Base-by-base conservation (phyloP, 1,140 invertebrate genomes). In the Lepidurus couesii region DNA sequence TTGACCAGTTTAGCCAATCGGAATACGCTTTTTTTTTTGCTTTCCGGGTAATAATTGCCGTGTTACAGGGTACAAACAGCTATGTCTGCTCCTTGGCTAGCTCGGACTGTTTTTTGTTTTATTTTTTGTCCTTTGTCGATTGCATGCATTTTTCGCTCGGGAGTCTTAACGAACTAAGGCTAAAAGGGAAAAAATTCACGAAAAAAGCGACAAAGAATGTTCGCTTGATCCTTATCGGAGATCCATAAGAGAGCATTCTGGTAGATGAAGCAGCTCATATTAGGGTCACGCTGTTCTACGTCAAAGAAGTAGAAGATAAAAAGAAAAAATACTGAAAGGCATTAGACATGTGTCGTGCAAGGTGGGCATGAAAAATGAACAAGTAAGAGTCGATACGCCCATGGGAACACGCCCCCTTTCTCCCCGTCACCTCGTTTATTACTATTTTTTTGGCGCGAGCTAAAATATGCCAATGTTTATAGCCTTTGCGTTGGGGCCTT, bases 261-360 rank as follows among this genome's bases (percentile, higher is more conserved):
- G 53, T 65, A 65, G 53, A 65, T 16, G 53, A 65, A 21, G 16
- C 53, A 21, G 16, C 53, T 16, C 53, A 21, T 65, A 65, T 65
- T 65, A 65, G 21, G 53, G 53, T 65, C 53, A 16, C 53, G 53
- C 13, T 65, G 16, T 16, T 65, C 21, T 65, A n/a, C 13, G 13
- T 13, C 53, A 13, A 7, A 65, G 6, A 65, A 9, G 21, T n/a
- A 7, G n/a, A 65, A 65, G 21, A 16, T 9, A 65, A 21, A 65
- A 65, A 53, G 7, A 7, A 13, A 65, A 65, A 16, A 65, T n/a
- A 16, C 45, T 47, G 16, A 16, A 65, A 65, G 53, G 53, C n/a
- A 47, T n/a, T 65, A 16, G 53, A 65, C 9, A 65, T 65, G 53
- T 65, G 53, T 65, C 53, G 53, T 65, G 53, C 53, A 65, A 65